phyloP scores from a whole-genome alignment of 1,140 invertebrate species.

The Leptinotarsa texana region DNA sequence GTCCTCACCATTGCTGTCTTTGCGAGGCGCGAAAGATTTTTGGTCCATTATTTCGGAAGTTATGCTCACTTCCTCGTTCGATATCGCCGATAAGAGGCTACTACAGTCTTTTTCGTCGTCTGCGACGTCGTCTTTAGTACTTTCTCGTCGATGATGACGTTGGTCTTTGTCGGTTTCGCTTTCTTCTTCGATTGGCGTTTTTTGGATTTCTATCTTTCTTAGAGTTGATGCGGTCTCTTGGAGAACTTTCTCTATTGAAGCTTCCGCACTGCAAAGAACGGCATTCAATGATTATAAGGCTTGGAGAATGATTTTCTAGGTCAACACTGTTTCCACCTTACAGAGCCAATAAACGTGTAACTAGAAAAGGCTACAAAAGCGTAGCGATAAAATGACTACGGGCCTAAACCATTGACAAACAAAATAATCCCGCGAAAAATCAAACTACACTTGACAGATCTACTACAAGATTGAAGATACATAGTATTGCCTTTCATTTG shows the following conservation, averaged over 20 bases:
- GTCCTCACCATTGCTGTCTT: constrained; percentile 58
- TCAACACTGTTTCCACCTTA: too few relatives aligned
- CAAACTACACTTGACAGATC: too few relatives aligned
- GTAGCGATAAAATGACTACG: too few relatives aligned
- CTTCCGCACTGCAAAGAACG: constrained; percentile 22
- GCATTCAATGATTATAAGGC: too few relatives aligned
- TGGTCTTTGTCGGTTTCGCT: constrained; percentile 31
- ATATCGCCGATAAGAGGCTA: constrained; percentile 67
- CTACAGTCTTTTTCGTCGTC: constrained; percentile 56
- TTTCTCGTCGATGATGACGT: constrained; percentile 35
- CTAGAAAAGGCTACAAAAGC: too few relatives aligned
- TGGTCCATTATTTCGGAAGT: constrained; percentile 66
- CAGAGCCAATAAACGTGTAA: too few relatives aligned
- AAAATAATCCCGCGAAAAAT: too few relatives aligned
- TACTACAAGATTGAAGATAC: too few relatives aligned
- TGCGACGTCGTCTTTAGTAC: constrained; percentile 32
- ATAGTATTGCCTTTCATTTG: too few relatives aligned
- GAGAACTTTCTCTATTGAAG: constrained; percentile 45
- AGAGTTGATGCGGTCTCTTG: constrained; percentile 45
- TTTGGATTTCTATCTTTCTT: constrained; percentile 42
- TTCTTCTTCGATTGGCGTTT: constrained; percentile 39
- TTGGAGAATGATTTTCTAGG: too few relatives aligned
- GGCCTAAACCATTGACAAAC: too few relatives aligned
- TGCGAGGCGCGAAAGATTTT: constrained; percentile 56
- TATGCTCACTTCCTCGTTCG: constrained; percentile 70